Evolutionary conservation across 2,113 vertebrate genomes (phyloP).

Genomic region (Aythya baeri): DNA sequence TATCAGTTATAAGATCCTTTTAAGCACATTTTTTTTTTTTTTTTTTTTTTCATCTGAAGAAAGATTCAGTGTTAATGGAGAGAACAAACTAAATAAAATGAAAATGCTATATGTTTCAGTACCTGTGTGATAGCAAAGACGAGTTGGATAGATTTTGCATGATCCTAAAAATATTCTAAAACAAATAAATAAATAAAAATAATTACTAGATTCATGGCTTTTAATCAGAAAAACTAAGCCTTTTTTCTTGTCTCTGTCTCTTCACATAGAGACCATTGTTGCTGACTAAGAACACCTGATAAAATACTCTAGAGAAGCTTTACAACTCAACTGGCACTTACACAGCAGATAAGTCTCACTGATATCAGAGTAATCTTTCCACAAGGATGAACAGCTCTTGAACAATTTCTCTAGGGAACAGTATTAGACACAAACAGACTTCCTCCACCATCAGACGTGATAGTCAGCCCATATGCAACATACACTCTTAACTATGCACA

Average conservation of each 20-base stretch:
- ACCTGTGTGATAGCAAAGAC: background rate
- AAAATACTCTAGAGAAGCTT: slow-evolving; percentile 72
- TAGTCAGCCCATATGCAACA: slow-evolving; percentile 13
- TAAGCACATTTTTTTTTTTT: background rate
- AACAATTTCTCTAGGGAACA: slow-evolving; percentile 49
- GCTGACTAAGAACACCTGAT: slow-evolving; percentile 65
- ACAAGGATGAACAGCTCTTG: slow-evolving; percentile 33
- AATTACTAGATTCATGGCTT: background rate
- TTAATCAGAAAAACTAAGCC: background rate
- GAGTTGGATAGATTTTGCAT: background rate
- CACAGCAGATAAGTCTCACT: slow-evolving; percentile 54
- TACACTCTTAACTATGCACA: background rate
- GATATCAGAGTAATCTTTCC: slow-evolving; percentile 54
- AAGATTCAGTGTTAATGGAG: background rate
- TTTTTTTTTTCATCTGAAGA: slow-evolving; percentile 2
- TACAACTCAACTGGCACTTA: slow-evolving; percentile 63
- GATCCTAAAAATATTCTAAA: background rate
- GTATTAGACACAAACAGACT: slow-evolving; percentile 17
- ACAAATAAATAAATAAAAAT: background rate
- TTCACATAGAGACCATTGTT: slow-evolving; percentile 13
- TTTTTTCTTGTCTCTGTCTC: slow-evolving; percentile 5
- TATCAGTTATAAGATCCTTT: background rate
- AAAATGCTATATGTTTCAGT: background rate
- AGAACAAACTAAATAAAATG: background rate
- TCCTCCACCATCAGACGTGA: slow-evolving; percentile 52